These are phyloP conservation scores for Cinara cedri DNA, from an alignment of 2,888 invertebrate species.

Conservation along the genomic window DNA sequence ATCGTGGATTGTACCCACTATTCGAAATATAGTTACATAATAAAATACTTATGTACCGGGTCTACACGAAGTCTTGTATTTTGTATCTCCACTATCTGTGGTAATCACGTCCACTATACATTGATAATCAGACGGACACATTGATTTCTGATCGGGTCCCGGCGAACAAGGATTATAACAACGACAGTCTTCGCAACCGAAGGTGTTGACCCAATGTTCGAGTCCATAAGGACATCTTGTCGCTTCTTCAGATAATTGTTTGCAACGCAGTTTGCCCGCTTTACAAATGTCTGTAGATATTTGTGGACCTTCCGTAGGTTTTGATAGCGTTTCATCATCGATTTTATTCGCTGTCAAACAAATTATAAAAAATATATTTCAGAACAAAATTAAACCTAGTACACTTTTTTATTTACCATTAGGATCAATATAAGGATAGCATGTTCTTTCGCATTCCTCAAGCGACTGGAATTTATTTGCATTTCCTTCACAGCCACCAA, in stretches of 20 bases:
- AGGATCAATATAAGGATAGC: slow-evolving; percentile 72
- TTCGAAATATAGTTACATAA: too few relatives aligned
- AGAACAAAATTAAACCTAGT: background rate
- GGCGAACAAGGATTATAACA: slow-evolving; percentile 76
- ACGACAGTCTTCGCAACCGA: slow-evolving; percentile 75
- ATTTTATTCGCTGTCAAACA: slow-evolving; percentile 63
- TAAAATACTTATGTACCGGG: slow-evolving; percentile 65
- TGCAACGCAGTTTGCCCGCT: slow-evolving; percentile 66
- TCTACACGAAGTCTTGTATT: slow-evolving; percentile 72
- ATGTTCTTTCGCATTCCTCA: slow-evolving; percentile 68
- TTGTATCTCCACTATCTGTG: slow-evolving; percentile 61
- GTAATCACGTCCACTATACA: slow-evolving; percentile 72
- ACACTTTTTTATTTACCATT: slow-evolving; percentile 67
- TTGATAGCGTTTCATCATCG: slow-evolving; percentile 61
- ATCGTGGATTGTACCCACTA: too few relatives aligned
- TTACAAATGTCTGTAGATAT: slow-evolving; percentile 59
- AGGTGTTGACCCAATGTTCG: slow-evolving; percentile 68
- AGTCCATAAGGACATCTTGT: slow-evolving; percentile 74
- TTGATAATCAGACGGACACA: slow-evolving; percentile 71
- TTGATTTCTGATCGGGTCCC: slow-evolving; percentile 63
- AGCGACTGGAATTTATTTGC: slow-evolving; percentile 77
- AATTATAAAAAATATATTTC: background rate
- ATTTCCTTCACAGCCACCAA: slow-evolving; percentile 91
- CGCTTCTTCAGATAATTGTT: slow-evolving; percentile 67
- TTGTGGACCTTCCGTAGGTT: slow-evolving; percentile 38